These are phyloP conservation scores for Diorhabda sublineata DNA, from an alignment of 1,140 invertebrate genomes.

Conservation along the genomic window DNA sequence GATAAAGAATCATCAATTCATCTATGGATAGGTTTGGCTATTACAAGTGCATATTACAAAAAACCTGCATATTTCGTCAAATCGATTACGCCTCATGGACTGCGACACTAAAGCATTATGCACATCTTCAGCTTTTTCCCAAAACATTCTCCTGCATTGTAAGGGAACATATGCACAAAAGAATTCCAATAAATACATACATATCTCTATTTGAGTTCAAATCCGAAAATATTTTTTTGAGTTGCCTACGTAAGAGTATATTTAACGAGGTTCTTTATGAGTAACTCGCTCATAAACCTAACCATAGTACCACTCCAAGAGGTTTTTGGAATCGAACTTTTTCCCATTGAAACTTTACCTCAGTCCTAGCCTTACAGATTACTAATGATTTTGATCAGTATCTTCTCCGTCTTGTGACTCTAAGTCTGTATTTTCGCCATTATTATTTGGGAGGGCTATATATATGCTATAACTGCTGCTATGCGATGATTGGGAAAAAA, in stretches of 20 bases:
- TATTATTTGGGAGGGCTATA: not conserved
- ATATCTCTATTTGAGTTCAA: conserved; percentile 22
- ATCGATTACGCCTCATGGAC: conserved; percentile 32
- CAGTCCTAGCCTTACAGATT: not conserved
- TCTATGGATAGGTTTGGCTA: conserved; percentile 32
- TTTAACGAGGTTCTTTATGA: not conserved
- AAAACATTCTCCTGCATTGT: conserved; percentile 30
- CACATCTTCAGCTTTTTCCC: conserved; percentile 30
- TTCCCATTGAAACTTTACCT: not conserved
- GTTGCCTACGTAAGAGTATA: not conserved
- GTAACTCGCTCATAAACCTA: not conserved
- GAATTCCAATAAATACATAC: conserved; percentile 28
- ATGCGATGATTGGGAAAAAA: not conserved
- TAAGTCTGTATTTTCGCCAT: not conserved
- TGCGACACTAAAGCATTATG: conserved; percentile 30
- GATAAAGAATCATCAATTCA: conserved; percentile 34
- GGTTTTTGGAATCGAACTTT: not conserved
- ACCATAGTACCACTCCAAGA: not conserved
- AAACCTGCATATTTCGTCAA: conserved; percentile 29
- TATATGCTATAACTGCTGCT: not conserved
- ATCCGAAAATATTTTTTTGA: not conserved
- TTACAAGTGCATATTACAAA: no score
- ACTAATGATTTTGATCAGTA: not conserved
- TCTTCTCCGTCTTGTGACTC: not conserved
- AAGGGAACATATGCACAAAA: conserved; percentile 31